A percentile compares a stretch with the other conserved stretches of the same genome.
phyloP scores from a whole-genome alignment of 1,140 invertebrate species.

The Bombus picipes region DNA sequence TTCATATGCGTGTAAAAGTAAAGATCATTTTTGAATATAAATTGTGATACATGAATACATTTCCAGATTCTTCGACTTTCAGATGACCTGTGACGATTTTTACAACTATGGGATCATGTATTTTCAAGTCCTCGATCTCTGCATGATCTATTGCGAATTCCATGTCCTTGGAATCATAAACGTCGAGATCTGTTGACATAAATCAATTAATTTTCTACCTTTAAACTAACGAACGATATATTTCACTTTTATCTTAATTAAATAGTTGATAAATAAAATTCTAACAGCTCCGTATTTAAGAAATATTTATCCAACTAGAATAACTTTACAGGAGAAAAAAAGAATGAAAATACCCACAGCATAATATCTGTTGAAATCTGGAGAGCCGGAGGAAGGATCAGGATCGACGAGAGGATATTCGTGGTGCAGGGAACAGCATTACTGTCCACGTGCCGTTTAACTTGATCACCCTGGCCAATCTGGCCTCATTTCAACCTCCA shows the following conservation, averaged over 20 bases:
- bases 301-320: neutral
- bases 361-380: slow-evolving; percentile 29
- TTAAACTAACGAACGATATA: too few relatives aligned
- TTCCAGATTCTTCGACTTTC: too few relatives aligned
- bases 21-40: neutral
- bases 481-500: slow-evolving; percentile 83
- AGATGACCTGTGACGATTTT: too few relatives aligned
- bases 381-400: slow-evolving; percentile 25
- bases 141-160: too few relatives aligned
- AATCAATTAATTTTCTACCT: too few relatives aligned
- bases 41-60: too few relatives aligned
- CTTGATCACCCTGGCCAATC: slow-evolving; percentile 82
- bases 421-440: slow-evolving; percentile 61
- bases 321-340: neutral
- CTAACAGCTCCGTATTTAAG: neutral
- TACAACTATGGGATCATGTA: too few relatives aligned
- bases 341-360: too few relatives aligned
- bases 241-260: neutral
- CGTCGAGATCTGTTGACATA: too few relatives aligned
- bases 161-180: too few relatives aligned
- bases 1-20: neutral
- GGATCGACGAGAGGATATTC: slow-evolving; percentile 30
- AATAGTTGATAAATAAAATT: neutral
- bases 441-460: slow-evolving; percentile 82
- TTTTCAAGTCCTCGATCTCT: too few relatives aligned